Percentiles rank a stretch among this genome's conserved stretches.
Conservation (phyloP, 2,113 vertebrate species). For the Anarrhichthys ocellatus region DNA sequence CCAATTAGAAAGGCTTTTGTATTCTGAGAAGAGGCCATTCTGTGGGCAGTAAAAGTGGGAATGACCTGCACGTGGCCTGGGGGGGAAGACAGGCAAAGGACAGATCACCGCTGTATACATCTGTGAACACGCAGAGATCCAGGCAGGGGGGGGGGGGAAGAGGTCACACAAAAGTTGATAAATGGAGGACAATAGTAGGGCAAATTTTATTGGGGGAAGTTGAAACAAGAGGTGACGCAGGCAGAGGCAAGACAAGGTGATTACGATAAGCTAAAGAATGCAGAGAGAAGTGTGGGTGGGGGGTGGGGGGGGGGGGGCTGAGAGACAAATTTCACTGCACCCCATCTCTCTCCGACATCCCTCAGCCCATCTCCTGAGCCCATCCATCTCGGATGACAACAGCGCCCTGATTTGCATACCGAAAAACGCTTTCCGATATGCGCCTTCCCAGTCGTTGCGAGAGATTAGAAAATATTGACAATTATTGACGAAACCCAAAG, state of each 20-base stretch:
- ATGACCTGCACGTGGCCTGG: background rate
- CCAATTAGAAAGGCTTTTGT: slow-evolving; percentile 72
- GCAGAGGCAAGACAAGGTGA: slow-evolving; percentile 22
- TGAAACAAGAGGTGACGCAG: slow-evolving; percentile 31
- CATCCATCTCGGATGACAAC: slow-evolving; percentile 75
- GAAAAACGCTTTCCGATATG: slow-evolving; percentile 73
- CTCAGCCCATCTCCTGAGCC: slow-evolving; percentile 61
- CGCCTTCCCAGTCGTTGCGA: slow-evolving; percentile 59
- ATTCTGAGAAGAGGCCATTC: background rate
- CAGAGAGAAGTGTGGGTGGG: slow-evolving; percentile 16
- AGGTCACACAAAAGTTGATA: slow-evolving; percentile 21
- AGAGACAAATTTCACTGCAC: slow-evolving; percentile 56
- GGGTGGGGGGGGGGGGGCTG: background rate
- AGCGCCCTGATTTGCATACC: slow-evolving; percentile 69
- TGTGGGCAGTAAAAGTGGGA: slow-evolving; percentile 2
- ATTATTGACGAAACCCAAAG: slow-evolving; percentile 70
- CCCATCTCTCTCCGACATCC: slow-evolving; percentile 63
- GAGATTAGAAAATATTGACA: slow-evolving; percentile 78
- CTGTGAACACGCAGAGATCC: background rate
- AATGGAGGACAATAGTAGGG: slow-evolving; percentile 51
- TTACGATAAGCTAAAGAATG: slow-evolving; percentile 36
- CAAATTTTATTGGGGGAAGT: slow-evolving; percentile 48
- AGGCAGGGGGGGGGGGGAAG: background rate
- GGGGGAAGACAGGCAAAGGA: background rate
- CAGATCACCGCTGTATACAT: slow-evolving; percentile 7